Evolutionary conservation across 2,113 vertebrate species (phyloP).

Genomic region (Prietella phreatophila): DNA sequence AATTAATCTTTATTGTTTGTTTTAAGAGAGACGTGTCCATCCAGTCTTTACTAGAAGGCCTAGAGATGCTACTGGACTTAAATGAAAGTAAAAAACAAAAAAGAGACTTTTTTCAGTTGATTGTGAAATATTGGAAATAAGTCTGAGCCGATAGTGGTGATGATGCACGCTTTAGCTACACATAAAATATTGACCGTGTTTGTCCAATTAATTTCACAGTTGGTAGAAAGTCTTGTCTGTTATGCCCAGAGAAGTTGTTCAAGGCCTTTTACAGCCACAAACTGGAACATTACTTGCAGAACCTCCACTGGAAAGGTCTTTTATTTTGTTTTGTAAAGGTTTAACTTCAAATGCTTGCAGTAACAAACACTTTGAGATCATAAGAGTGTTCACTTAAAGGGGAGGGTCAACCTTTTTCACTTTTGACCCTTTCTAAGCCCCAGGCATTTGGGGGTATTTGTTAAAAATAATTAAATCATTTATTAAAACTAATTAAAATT

Average conservation of each 20-base stretch:
- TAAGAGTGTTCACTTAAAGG: not conserved
- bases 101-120: not conserved
- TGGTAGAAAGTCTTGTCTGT: slow-evolving; percentile 83
- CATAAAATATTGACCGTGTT: not conserved
- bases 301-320: slow-evolving; percentile 89
- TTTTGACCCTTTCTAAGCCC: not conserved
- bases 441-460: too few relatives aligned
- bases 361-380: not conserved
- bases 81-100: slow-evolving; percentile 69
- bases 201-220: slow-evolving; percentile 63
- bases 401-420: not conserved
- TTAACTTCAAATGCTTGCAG: not conserved
- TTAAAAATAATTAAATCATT: not conserved
- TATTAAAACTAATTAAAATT: not conserved
- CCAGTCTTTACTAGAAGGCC: slow-evolving; percentile 82
- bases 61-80: slow-evolving; percentile 82
- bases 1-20: slow-evolving; percentile 9
- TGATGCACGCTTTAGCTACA: not conserved
- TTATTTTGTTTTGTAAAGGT: too few relatives aligned
- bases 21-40: slow-evolving; percentile 91
- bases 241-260: slow-evolving; percentile 92
- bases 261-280: slow-evolving; percentile 89
- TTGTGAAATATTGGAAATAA: not conserved
- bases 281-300: slow-evolving; percentile 88
- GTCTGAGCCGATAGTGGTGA: not conserved